A percentile compares a stretch with the other conserved stretches of the same genome.
Conservation (phyloP, 2,888 invertebrate genomes). For the Acrocyrtus sp. region DNA sequence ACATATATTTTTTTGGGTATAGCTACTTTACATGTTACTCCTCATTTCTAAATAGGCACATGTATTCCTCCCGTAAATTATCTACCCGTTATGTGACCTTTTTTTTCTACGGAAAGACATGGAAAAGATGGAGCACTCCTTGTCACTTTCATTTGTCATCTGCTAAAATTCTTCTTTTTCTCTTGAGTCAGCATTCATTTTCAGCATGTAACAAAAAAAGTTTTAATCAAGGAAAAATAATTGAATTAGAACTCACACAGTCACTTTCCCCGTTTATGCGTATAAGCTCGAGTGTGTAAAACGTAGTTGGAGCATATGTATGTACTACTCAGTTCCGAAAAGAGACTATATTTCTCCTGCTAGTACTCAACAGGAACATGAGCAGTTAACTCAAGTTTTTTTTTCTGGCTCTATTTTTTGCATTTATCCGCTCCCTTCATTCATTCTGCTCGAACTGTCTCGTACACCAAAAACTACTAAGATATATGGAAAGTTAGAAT, state of each 20-base stretch:
- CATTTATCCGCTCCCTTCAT: constrained; percentile 27
- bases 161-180: constrained; percentile 33
- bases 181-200: constrained; percentile 49
- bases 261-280: constrained; percentile 42
- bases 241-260: constrained; percentile 44
- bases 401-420: constrained; percentile 24
- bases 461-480: constrained; percentile 22
- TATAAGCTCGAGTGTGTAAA: too few species aligned
- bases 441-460: constrained; percentile 27
- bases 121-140: constrained; percentile 51
- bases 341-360: too few species aligned
- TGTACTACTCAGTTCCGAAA: too few species aligned
- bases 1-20: neutral
- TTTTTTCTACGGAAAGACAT: constrained; percentile 30
- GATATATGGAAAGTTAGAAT: constrained; percentile 25
- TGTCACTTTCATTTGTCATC: constrained; percentile 54
- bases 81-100: constrained; percentile 21
- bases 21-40: too few species aligned
- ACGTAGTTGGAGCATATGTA: too few species aligned
- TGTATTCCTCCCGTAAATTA: too few species aligned
- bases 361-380: too few species aligned
- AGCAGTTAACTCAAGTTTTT: constrained; percentile 22
- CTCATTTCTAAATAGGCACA: too few species aligned
- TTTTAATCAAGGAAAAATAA: constrained; percentile 54
- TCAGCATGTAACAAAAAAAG: constrained; percentile 45